Evolutionary conservation across 2,888 invertebrate genomes (phyloP).

Genomic region (Meandrusa payeni): DNA sequence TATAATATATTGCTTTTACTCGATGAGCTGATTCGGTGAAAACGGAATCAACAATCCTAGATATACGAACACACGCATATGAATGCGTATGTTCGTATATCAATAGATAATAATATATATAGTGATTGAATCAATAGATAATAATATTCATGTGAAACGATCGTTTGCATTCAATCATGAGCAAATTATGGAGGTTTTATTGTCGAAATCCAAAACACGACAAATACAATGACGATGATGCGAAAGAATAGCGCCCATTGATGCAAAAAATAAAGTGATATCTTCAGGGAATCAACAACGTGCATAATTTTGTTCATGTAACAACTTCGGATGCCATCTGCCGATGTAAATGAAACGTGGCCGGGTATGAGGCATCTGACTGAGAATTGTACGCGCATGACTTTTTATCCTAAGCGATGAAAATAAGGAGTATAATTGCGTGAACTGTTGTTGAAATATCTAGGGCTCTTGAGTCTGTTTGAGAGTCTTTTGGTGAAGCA

Average conservation of each 20-base stretch:
- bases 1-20: constrained; percentile 67
- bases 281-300: constrained; percentile 21
- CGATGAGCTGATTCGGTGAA: constrained; percentile 48
- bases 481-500: constrained; percentile 7
- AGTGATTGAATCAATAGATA: constrained; percentile 4
- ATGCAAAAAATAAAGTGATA: constrained; percentile 15
- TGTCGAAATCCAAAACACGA: constrained; percentile 56
- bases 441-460: neutral
- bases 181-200: constrained; percentile 45
- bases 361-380: neutral
- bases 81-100: neutral
- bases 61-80: constrained; percentile 24
- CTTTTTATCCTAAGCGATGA: constrained; percentile 6
- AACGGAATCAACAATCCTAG: constrained; percentile 28
- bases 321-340: constrained; percentile 28
- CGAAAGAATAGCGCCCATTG: constrained; percentile 12
- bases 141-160: constrained; percentile 9
- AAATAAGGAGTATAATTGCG: constrained; percentile 1
- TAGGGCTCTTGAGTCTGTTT: neutral
- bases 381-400: neutral
- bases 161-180: constrained; percentile 26
- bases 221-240: constrained; percentile 30
- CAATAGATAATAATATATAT: constrained; percentile 8
- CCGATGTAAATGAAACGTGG: constrained; percentile 8
- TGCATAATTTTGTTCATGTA: constrained; percentile 23